phyloP scores from a whole-genome alignment of 2,797 vertebrate species.

The Oceanodroma leucorhoa region DNA sequence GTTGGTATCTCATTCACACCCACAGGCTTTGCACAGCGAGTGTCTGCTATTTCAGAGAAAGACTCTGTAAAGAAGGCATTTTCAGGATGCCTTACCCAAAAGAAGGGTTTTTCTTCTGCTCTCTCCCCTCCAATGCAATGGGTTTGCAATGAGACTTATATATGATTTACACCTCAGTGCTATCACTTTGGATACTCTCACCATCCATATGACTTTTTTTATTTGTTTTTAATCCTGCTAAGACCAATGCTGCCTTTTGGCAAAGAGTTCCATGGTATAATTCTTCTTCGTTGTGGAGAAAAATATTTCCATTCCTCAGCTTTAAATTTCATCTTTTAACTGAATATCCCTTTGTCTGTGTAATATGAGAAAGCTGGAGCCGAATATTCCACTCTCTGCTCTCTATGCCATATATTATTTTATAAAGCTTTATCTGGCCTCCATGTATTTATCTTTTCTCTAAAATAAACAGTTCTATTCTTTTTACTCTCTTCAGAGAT shows the following conservation, averaged over 20 bases:
- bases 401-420: slow-evolving; percentile 14
- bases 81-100: background rate
- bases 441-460: slow-evolving; percentile 30
- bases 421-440: slow-evolving; percentile 27
- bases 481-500: background rate
- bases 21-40: background rate
- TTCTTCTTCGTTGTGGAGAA: background rate
- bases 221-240: slow-evolving; percentile 4
- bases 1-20: background rate
- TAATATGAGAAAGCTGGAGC: slow-evolving; percentile 19
- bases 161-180: background rate
- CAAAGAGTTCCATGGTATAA: background rate
- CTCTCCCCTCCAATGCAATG: background rate
- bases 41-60: background rate
- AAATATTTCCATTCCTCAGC: slow-evolving; percentile 19
- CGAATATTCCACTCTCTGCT: slow-evolving; percentile 11
- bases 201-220: background rate
- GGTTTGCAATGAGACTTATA: background rate
- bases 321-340: slow-evolving; percentile 36
- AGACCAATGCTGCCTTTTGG: slow-evolving; percentile 11
- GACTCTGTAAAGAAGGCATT: background rate
- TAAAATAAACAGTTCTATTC: slow-evolving; percentile 4
- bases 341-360: slow-evolving; percentile 22
- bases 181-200: background rate
- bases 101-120: background rate